Base-by-base conservation (phyloP, 1,140 invertebrate species). In the Formica exsecta region DNA sequence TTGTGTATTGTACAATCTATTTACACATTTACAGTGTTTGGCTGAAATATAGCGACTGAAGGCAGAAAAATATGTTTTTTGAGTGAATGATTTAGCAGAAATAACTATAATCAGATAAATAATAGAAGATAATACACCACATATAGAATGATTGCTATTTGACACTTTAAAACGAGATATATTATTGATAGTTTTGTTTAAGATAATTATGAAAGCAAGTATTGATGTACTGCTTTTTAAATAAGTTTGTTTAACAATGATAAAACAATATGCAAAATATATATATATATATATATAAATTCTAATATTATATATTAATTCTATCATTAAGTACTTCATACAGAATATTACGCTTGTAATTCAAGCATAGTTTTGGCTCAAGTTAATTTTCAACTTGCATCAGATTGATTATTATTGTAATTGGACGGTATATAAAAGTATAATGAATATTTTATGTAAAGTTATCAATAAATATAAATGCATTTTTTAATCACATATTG, bases 11-110 rank as follows among this genome's bases (percentile, higher is more conserved):
- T 89, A 89, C 32, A 57, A 85, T 88, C 65, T 68, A 77, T 66
- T 51, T 85, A 85, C 73, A 88, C 62, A 77, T 66, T 51, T 85
- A 85, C 73, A 88, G 59, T 87, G 86, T 89, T 89, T 87, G 87
- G 73, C 71, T 87, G 75, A 89, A 87, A 89, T 89, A 87, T 89
- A 87, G 73, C 85, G 86, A 87, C 87, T 89, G 87, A 89, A 85
- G 80, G 41, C 79, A 89, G 59, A 48, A 32, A 57, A 32, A 57
- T 71, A 84, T 66, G 65, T 89, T 65, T 83, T 65, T 41, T 54
- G 61, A 89, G 66, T 66, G 73, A 87, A 85, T 74, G 41, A 89
- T 89, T 87, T 87, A 89, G 80, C 16, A 51, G 16, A 25, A 62
- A 61, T 9, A 85, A 77, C 29, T 87, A 85, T 87, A 85, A 66